Evolutionary conservation across 1,140 invertebrate genomes (phyloP).

Genomic region (Rhagoletis zephyria): DNA sequence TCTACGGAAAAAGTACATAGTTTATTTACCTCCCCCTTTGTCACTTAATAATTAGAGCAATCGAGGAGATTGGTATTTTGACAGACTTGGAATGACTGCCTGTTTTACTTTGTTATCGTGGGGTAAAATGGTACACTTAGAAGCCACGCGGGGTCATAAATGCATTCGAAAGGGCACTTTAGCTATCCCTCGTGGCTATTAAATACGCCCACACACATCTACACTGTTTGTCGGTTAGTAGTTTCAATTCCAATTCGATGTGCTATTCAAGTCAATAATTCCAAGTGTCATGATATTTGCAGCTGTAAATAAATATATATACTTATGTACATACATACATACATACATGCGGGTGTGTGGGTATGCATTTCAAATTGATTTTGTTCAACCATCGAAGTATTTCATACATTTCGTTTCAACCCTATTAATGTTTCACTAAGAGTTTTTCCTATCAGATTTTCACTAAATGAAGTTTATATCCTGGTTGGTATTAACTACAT

Average conservation of each 20-base stretch:
- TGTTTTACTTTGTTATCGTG: neutral
- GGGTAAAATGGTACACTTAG: neutral
- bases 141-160: neutral
- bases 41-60: slow-evolving; percentile 15
- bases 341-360: neutral
- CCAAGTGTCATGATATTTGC: neutral
- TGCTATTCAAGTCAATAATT: too few species aligned
- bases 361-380: neutral
- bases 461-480: slow-evolving; percentile 40
- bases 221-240: too few species aligned
- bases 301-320: neutral
- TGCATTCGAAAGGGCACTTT: neutral
- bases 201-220: neutral
- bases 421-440: neutral
- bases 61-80: neutral
- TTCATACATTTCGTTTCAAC: slow-evolving; percentile 2
- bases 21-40: neutral
- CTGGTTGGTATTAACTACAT: slow-evolving; percentile 6
- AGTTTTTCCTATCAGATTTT: slow-evolving; percentile 37
- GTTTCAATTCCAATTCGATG: too few species aligned
- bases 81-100: neutral
- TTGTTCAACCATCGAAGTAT: neutral
- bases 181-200: neutral
- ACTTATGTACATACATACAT: neutral
- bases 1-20: too few species aligned